A percentile compares a stretch with the other conserved stretches of the same genome.
These are phyloP conservation scores for Eristalinus aeneus DNA, from an alignment of 2,888 invertebrate genomes.

Conservation along the genomic window DNA sequence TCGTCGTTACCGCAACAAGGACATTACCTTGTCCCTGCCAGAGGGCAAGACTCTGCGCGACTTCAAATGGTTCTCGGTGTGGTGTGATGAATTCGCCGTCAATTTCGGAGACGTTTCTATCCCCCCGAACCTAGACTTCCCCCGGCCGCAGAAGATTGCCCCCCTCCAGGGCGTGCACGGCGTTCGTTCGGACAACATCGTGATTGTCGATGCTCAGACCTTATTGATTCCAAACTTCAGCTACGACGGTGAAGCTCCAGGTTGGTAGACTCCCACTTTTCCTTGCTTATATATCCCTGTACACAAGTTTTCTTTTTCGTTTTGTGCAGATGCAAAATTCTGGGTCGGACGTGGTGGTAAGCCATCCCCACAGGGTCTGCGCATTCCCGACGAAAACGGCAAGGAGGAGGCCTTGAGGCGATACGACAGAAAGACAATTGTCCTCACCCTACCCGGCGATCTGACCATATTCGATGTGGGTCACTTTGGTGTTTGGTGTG, in stretches of 20 bases:
- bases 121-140: conserved; percentile 89
- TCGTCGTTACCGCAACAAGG: conserved; percentile 89
- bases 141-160: conserved; percentile 90
- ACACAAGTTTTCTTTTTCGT: background rate
- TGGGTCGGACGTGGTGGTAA: conserved; percentile 93
- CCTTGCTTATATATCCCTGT: too few species aligned
- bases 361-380: conserved; percentile 90
- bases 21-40: conserved; percentile 91
- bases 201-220: conserved; percentile 96
- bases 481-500: conserved; percentile 96
- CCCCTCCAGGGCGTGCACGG: conserved; percentile 90
- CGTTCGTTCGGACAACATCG: conserved; percentile 91
- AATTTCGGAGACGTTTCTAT: conserved; percentile 95
- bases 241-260: conserved; percentile 96
- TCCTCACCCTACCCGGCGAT: conserved; percentile 93
- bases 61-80: conserved; percentile 93
- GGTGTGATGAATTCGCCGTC: conserved; percentile 95
- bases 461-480: conserved; percentile 95
- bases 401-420: conserved; percentile 88
- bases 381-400: conserved; percentile 95
- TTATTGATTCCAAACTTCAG: conserved; percentile 93
- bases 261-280: conserved; percentile 81
- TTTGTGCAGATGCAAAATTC: conserved; percentile 92
- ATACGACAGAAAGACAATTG: conserved; percentile 93
- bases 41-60: conserved; percentile 92